Conservation (phyloP, 2,113 vertebrate species). For the Leptobrachium leishanense region DNA sequence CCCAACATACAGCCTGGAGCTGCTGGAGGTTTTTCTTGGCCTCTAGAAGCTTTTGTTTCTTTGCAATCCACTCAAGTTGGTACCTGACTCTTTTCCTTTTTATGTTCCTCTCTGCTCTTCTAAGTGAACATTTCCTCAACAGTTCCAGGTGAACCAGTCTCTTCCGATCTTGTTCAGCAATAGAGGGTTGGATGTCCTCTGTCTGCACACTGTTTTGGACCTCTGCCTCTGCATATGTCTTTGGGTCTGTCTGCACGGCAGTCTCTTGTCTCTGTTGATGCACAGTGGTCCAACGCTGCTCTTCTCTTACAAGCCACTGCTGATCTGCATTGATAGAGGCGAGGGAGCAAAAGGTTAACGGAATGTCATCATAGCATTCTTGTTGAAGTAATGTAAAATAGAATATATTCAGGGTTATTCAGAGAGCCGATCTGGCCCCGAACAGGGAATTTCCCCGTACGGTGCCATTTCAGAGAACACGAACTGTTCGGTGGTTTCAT, state of each 20-base stretch:
- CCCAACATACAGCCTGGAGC: slow-evolving; percentile 67
- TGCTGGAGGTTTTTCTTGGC: slow-evolving; percentile 80
- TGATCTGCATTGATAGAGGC: slow-evolving; percentile 66
- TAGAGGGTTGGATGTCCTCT: slow-evolving; percentile 43
- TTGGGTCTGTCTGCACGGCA: slow-evolving; percentile 73
- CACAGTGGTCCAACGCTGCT: slow-evolving; percentile 63
- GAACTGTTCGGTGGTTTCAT: too few relatives aligned
- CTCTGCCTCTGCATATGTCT: slow-evolving; percentile 52
- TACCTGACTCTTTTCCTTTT: slow-evolving; percentile 74
- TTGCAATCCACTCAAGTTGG: slow-evolving; percentile 82
- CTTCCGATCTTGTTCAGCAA: slow-evolving; percentile 69
- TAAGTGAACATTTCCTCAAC: slow-evolving; percentile 69
- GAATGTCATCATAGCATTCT: too few relatives aligned
- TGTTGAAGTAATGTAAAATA: too few relatives aligned
- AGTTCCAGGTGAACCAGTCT: slow-evolving; percentile 77
- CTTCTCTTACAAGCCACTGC: slow-evolving; percentile 81
- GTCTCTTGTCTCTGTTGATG: slow-evolving; percentile 62
- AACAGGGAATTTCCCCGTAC: too few relatives aligned
- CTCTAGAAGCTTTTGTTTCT: slow-evolving; percentile 81
- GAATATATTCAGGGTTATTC: too few relatives aligned
- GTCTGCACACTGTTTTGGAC: slow-evolving; percentile 53
- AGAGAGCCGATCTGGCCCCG: too few relatives aligned
- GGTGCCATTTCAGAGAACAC: too few relatives aligned
- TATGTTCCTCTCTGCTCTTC: slow-evolving; percentile 71
- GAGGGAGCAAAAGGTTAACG: slow-evolving; percentile 6